These are phyloP conservation scores for Mechanitis mazaeus DNA, from an alignment of 2,888 invertebrate genomes.

Conservation along the genomic window DNA sequence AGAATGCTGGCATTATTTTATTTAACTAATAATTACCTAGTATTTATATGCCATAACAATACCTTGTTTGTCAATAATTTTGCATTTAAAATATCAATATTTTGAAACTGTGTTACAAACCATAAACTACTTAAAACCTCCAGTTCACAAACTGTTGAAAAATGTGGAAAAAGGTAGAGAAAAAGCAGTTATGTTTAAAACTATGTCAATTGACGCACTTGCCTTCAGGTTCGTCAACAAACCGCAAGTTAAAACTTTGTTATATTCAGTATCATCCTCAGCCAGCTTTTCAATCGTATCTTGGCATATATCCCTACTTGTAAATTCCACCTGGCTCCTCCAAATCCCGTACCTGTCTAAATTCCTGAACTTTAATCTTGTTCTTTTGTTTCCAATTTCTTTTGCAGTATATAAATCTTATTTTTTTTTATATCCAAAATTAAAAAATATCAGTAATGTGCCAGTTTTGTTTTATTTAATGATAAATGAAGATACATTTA, in stretches of 20 bases:
- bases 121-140: background rate
- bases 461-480: too few species aligned
- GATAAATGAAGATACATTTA: too few species aligned
- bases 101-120: background rate
- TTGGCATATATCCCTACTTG: constrained; percentile 29
- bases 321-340: constrained; percentile 34
- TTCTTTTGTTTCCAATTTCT: constrained; percentile 25
- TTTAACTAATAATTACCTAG: too few species aligned
- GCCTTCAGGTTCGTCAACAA: constrained; percentile 18
- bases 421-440: constrained; percentile 5
- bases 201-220: constrained; percentile 8
- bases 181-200: constrained; percentile 2
- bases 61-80: background rate
- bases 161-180: background rate
- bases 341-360: constrained; percentile 31
- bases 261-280: constrained; percentile 23
- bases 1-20: too few species aligned
- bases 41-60: too few species aligned
- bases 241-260: constrained; percentile 23
- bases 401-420: constrained; percentile 20
- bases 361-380: constrained; percentile 34
- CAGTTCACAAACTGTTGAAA: background rate
- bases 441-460: background rate
- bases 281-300: constrained; percentile 32
- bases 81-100: background rate